A percentile compares a stretch with the other conserved stretches of the same genome.
These are phyloP conservation scores for Falco rusticolus DNA, from an alignment of 2,797 vertebrate genomes.

Conservation along the genomic window DNA sequence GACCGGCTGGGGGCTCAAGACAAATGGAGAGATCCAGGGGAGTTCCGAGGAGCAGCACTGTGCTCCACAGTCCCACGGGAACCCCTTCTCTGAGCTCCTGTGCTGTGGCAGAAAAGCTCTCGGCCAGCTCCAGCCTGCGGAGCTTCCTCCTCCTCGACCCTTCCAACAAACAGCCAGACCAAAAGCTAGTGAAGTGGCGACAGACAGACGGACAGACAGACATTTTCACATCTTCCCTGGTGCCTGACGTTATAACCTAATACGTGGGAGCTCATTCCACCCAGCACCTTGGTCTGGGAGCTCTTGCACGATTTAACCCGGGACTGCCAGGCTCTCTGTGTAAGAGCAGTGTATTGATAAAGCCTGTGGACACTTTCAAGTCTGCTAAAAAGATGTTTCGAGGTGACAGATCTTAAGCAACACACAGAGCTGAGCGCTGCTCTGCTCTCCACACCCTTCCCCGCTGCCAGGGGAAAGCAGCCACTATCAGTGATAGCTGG, in stretches of 20 bases:
- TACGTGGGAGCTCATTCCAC: rapidly evolving
- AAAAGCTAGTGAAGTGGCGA: not conserved
- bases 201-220: not conserved
- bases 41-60: not conserved
- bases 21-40: rapidly evolving
- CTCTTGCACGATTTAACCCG: not conserved
- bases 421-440: constrained; percentile 20
- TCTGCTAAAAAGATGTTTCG: constrained; percentile 63
- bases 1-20: not conserved
- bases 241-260: not conserved
- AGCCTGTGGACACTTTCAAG: constrained; percentile 28
- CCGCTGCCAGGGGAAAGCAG: constrained; percentile 29
- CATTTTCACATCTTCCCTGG: not conserved
- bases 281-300: not conserved
- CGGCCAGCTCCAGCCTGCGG: rapidly evolving
- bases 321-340: not conserved
- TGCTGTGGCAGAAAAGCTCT: not conserved
- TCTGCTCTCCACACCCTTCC: constrained; percentile 56
- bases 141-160: not conserved
- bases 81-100: not conserved
- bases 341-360: not conserved
- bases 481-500: constrained; percentile 67
- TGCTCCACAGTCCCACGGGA: rapidly evolving
- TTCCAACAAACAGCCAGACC: not conserved
- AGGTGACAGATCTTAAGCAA: constrained; percentile 68